Evolutionary conservation across 2,797 vertebrate species (phyloP).

Genomic region (Sus cebifrons): DNA sequence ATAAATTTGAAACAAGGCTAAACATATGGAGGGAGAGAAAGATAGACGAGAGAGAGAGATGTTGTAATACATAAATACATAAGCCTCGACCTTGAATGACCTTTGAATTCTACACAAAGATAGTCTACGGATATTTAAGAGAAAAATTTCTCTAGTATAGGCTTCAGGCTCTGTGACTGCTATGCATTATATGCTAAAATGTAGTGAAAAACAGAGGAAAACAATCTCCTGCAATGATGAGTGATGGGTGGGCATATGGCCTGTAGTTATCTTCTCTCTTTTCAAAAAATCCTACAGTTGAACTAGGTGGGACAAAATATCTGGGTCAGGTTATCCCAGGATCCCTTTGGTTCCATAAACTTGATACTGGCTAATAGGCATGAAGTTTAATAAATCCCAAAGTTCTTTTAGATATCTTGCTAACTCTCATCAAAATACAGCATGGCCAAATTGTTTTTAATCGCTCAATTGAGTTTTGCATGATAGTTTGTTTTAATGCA

Average conservation of each 20-base stretch:
- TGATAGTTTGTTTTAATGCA: background rate
- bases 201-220: background rate
- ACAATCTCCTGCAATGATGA: background rate
- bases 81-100: background rate
- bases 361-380: background rate
- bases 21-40: background rate
- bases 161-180: background rate
- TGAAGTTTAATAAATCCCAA: background rate
- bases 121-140: background rate
- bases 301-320: background rate
- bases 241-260: background rate
- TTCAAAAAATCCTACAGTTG: background rate
- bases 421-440: background rate
- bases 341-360: background rate
- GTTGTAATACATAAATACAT: background rate
- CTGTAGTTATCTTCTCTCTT: background rate
- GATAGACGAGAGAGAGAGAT: background rate
- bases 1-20: background rate
- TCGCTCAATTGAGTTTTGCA: background rate
- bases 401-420: background rate
- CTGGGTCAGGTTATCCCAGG: background rate
- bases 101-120: background rate
- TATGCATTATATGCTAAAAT: background rate
- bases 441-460: background rate
- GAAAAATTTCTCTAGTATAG: background rate